Conservation (phyloP, 2,888 invertebrate genomes). For the Dromius quadrimaculatus region DNA sequence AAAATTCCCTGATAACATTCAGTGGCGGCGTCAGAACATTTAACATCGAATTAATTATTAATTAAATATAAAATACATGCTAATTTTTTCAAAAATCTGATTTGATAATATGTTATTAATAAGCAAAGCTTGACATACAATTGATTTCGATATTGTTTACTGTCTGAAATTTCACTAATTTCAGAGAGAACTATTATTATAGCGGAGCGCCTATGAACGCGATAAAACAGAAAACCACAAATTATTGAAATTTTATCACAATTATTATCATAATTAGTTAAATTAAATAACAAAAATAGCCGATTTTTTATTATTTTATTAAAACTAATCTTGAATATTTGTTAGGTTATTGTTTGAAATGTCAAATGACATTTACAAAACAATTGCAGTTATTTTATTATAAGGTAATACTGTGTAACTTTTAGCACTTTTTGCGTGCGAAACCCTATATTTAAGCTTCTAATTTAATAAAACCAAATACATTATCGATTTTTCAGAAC, state of each 20-base stretch:
- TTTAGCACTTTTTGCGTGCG: not conserved
- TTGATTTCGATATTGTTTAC: too few relatives aligned
- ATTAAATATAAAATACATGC: too few relatives aligned
- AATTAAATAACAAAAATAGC: not conserved
- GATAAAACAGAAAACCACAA: constrained; percentile 38
- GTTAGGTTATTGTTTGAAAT: constrained; percentile 3
- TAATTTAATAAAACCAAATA: constrained; percentile 15
- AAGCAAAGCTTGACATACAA: too few relatives aligned
- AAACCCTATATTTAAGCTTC: constrained; percentile 4
- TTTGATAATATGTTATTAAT: too few relatives aligned
- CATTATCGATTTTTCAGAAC: constrained; percentile 10
- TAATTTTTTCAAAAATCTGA: too few relatives aligned
- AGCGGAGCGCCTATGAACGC: not conserved
- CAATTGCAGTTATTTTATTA: constrained; percentile 9
- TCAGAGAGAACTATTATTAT: too few relatives aligned
- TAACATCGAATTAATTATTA: too few relatives aligned
- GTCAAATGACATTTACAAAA: constrained; percentile 22
- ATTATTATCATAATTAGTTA: constrained; percentile 12
- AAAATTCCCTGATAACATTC: constrained; percentile 14
- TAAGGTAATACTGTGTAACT: too few relatives aligned
- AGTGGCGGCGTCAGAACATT: not conserved
- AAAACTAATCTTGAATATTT: constrained; percentile 11
- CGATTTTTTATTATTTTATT: not conserved
- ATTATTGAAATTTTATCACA: constrained; percentile 28
- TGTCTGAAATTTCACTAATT: too few relatives aligned